phyloP scores from a whole-genome alignment of 2,113 vertebrate species.

The Oryctolagus cuniculus region DNA sequence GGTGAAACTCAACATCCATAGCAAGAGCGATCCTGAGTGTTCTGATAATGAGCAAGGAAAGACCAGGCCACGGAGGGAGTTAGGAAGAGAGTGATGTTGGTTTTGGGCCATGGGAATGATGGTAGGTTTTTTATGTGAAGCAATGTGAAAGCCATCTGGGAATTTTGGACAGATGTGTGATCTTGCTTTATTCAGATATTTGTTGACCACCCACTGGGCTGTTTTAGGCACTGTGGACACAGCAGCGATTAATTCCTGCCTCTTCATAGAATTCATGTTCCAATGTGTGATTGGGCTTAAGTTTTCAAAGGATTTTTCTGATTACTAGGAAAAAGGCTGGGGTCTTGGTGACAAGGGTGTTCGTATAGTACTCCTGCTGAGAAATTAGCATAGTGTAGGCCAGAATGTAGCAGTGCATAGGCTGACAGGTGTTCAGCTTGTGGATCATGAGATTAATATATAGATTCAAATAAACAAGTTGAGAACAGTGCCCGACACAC shows the following conservation, averaged over 20 bases:
- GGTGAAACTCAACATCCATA: background rate
- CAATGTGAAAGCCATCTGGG: background rate
- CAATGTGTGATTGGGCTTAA: background rate
- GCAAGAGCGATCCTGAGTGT: background rate
- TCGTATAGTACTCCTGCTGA: background rate
- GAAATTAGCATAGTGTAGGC: background rate
- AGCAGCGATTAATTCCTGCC: background rate
- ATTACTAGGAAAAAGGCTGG: background rate
- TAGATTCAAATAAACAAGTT: background rate
- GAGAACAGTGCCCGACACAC: background rate
- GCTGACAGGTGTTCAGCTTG: background rate
- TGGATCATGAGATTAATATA: background rate
- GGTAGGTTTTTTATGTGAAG: background rate
- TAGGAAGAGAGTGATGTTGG: background rate
- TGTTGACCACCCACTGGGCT: background rate
- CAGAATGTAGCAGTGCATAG: background rate
- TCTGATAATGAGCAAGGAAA: background rate
- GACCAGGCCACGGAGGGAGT: background rate
- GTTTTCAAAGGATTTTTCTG: background rate
- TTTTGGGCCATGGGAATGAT: background rate
- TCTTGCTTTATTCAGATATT: conserved; percentile 1
- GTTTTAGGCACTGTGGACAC: background rate
- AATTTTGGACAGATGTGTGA: background rate
- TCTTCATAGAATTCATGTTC: background rate
- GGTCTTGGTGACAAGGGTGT: background rate